phyloP scores from a whole-genome alignment of 1,140 invertebrate species.

The Procambarus virginalis region DNA sequence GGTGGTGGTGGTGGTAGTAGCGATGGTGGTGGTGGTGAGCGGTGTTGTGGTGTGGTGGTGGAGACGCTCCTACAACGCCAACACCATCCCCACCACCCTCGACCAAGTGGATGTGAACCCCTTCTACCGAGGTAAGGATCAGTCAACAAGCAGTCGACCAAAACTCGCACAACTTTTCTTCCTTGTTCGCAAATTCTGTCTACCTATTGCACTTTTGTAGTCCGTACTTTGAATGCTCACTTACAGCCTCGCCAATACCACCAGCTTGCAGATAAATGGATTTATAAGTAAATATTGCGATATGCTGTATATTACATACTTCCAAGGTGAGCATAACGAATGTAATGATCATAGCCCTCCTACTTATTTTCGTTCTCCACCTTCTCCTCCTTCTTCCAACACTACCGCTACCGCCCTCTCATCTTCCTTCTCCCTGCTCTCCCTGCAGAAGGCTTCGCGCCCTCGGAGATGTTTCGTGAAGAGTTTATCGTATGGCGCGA shows the following conservation, averaged over 20 bases:
- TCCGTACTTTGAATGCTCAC: no score
- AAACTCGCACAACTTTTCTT: no score
- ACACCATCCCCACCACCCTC: not conserved
- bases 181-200: no score
- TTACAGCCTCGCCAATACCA: no score
- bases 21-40: not conserved
- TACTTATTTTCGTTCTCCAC: not conserved
- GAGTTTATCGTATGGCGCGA: not conserved
- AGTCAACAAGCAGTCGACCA: no score
- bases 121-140: slow-evolving; percentile 16
- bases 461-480: not conserved
- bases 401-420: no score
- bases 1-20: slow-evolving; percentile 4
- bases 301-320: no score
- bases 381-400: no score
- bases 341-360: not conserved
- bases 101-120: not conserved
- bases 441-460: slow-evolving; percentile 6
- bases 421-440: not conserved
- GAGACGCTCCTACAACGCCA: not conserved
- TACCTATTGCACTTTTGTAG: no score
- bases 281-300: no score
- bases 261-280: no score
- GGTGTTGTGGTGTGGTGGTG: not conserved
- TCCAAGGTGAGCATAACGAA: no score